Evolutionary conservation across 2,888 invertebrate genomes (phyloP).

Genomic region (Cacoxenus indagator): DNA sequence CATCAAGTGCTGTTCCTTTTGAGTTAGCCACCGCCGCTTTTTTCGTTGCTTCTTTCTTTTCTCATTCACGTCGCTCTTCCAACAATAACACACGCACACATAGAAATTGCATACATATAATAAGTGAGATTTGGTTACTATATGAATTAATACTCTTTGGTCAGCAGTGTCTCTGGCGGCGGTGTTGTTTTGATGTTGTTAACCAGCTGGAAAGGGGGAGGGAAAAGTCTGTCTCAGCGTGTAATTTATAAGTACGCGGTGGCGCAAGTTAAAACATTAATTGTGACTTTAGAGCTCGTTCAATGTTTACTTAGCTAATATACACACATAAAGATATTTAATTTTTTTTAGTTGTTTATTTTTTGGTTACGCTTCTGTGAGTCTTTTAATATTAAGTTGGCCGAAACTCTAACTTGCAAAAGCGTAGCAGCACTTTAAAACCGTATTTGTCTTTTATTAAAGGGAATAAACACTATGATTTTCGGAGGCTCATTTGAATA

Average conservation of each 20-base stretch:
- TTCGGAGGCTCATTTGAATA: not conserved
- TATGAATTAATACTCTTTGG: not conserved
- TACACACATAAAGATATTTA: no score
- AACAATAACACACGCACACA: not conserved
- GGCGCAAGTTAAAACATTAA: constrained; percentile 5
- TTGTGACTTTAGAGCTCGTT: not conserved
- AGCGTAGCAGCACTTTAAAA: no score
- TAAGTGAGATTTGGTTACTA: not conserved
- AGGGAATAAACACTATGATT: no score
- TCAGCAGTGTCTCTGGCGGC: not conserved
- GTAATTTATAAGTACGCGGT: constrained; percentile 37
- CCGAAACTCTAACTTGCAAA: not conserved
- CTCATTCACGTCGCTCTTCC: not conserved
- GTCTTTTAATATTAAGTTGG: not conserved
- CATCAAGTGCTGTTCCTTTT: constrained; percentile 1
- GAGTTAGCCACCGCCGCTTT: not conserved
- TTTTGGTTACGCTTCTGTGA: constrained; percentile 15
- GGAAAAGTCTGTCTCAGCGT: not conserved
- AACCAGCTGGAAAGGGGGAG: no score
- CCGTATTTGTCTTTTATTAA: no score
- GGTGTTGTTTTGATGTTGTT: no score
- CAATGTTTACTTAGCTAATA: constrained; percentile 6
- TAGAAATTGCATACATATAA: not conserved
- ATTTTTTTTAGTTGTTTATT: no score
- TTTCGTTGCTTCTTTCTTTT: not conserved